phyloP scores from a whole-genome alignment of 1,140 invertebrate species.

The Scaptomyza hsui region DNA sequence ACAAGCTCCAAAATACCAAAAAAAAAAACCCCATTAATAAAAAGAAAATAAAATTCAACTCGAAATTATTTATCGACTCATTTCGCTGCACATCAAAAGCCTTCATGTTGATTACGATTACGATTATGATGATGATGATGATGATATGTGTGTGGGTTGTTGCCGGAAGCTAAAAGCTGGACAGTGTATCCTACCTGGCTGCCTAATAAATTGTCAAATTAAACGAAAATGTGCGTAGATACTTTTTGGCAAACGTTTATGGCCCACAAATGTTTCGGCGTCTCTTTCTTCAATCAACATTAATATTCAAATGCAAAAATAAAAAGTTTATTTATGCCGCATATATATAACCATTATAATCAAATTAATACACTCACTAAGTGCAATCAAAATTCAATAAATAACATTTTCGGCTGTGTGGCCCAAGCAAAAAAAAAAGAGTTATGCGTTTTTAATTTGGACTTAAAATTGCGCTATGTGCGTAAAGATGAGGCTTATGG shows the following conservation, averaged over 20 bases:
- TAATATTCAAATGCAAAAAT: conserved; percentile 51
- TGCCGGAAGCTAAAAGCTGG: conserved; percentile 27
- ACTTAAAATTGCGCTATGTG: conserved; percentile 40
- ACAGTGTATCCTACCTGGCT: conserved; percentile 3
- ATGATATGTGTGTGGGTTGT: conserved; percentile 36
- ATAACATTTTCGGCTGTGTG: conserved; percentile 53
- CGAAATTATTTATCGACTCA: conserved; percentile 31
- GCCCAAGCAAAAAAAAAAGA: conserved; percentile 46
- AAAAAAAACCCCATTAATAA: conserved; percentile 19
- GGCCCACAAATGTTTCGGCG: conserved; percentile 23
- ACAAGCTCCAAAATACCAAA: conserved; percentile 20
- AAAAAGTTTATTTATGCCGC: conserved; percentile 65
- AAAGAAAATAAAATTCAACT: conserved; percentile 5
- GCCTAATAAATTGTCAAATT: conserved; percentile 61
- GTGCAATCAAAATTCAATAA: conserved; percentile 79
- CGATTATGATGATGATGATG: conserved; percentile 8
- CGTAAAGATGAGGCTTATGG: conserved; percentile 1
- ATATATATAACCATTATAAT: conserved; percentile 79
- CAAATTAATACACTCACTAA: conserved; percentile 78
- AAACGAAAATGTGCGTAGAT: conserved; percentile 47
- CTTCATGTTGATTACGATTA: conserved; percentile 1
- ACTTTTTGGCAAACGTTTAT: conserved; percentile 69
- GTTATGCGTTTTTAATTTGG: conserved; percentile 68
- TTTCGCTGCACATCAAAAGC: conserved; percentile 48
- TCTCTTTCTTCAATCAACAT: conserved; percentile 27